phyloP scores from a whole-genome alignment of 2,888 invertebrate genomes.

The Apeira syringaria region DNA sequence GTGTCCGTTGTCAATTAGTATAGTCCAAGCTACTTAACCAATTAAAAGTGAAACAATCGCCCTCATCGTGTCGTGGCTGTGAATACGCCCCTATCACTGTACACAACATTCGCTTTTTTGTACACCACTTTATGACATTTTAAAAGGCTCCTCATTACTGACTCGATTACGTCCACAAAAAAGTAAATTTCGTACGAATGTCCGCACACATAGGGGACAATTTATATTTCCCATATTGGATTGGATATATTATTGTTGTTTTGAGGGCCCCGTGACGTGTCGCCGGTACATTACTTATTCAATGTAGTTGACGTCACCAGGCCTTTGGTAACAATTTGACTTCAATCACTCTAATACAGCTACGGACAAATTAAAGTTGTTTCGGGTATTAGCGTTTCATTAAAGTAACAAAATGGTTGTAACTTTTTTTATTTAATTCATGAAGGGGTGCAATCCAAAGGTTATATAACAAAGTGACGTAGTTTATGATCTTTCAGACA shows the following conservation, averaged over 20 bases:
- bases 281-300: conserved; percentile 65
- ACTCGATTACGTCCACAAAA: conserved; percentile 66
- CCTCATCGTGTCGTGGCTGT: conserved; percentile 66
- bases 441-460: conserved; percentile 29
- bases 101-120: conserved; percentile 60
- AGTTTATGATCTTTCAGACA: too few relatives aligned
- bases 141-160: conserved; percentile 74
- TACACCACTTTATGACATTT: conserved; percentile 75
- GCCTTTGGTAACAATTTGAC: conserved; percentile 54
- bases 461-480: too few relatives aligned
- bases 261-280: conserved; percentile 64
- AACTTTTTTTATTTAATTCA: conserved; percentile 2
- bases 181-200: conserved; percentile 56
- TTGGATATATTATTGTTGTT: conserved; percentile 65
- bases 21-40: conserved; percentile 74
- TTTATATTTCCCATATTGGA: conserved; percentile 64
- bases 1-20: conserved; percentile 76
- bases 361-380: conserved; percentile 58
- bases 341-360: conserved; percentile 53
- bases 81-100: conserved; percentile 80
- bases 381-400: conserved; percentile 45
- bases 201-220: conserved; percentile 72
- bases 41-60: conserved; percentile 79
- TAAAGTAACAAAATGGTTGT: conserved; percentile 30
- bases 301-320: conserved; percentile 51